A percentile compares a stretch with the other conserved stretches of the same genome.
These are phyloP conservation scores for Xestobium rufovillosum DNA, from an alignment of 2,888 invertebrate species.

Conservation along the genomic window DNA sequence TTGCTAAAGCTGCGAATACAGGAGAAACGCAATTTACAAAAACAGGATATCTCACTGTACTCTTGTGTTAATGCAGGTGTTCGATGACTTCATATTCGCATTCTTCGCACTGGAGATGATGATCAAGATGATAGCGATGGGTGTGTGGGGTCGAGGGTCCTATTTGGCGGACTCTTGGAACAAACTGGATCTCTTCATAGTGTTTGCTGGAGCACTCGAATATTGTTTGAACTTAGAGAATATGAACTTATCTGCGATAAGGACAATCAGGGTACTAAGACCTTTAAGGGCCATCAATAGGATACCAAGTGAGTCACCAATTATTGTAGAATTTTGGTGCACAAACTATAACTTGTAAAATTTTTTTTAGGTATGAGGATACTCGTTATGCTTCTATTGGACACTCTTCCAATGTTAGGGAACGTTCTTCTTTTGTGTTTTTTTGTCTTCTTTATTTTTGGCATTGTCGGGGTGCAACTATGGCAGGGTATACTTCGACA, in stretches of 20 bases:
- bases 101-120: slow-evolving; percentile 98
- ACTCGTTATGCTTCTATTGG: slow-evolving; percentile 94
- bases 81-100: slow-evolving; percentile 97
- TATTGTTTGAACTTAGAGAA: slow-evolving; percentile 93
- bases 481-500: slow-evolving; percentile 98
- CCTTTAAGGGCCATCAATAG: slow-evolving; percentile 98
- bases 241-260: slow-evolving; percentile 95
- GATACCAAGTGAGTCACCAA: slow-evolving; percentile 96
- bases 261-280: slow-evolving; percentile 94
- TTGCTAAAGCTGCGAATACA: too few species aligned
- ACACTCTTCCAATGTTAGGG: slow-evolving; percentile 98
- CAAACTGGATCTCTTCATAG: slow-evolving; percentile 95
- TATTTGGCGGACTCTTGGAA: slow-evolving; percentile 99
- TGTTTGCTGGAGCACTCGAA: slow-evolving; percentile 85
- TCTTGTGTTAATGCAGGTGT: slow-evolving; percentile 60
- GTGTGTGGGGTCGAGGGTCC: slow-evolving; percentile 85
- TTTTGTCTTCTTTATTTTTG: slow-evolving; percentile 99
- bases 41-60: too few species aligned
- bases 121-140: slow-evolving; percentile 98
- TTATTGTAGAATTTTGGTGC: too few species aligned
- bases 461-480: slow-evolving; percentile 97
- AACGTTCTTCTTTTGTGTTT: slow-evolving; percentile 97
- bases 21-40: too few species aligned
- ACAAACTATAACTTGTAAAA: too few species aligned
- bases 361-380: slow-evolving; percentile 87